Evolutionary conservation across 2,888 invertebrate genomes (phyloP).

Genomic region (Amphiduros pacificus): DNA sequence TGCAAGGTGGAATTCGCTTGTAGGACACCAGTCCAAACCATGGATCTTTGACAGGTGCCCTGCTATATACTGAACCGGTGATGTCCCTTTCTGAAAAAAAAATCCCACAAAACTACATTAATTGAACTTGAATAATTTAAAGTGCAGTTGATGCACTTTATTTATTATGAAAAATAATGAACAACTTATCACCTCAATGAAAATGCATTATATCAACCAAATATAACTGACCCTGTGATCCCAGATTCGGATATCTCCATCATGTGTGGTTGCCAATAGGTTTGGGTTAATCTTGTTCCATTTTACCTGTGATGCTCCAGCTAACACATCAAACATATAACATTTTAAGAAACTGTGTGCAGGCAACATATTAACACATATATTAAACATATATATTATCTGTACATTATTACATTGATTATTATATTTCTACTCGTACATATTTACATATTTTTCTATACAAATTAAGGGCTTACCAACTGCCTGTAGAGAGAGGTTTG

Average conservation of each 20-base stretch:
- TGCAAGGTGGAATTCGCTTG: conserved; percentile 52
- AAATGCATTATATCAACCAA: no score
- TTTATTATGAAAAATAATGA: no score
- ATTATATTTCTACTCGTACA: no score
- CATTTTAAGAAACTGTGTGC: not conserved
- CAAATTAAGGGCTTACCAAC: conserved; percentile 69
- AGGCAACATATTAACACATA: no score
- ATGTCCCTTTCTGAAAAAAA: conserved; percentile 51
- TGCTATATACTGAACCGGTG: conserved; percentile 87
- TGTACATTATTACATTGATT: no score
- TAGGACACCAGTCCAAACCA: conserved; percentile 86
- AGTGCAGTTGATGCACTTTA: no score
- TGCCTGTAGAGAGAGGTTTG: conserved; percentile 81
- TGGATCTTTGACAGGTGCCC: conserved; percentile 89
- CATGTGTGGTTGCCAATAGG: conserved; percentile 90
- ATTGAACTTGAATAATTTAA: no score
- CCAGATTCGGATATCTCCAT: conserved; percentile 94
- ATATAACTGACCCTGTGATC: conserved; percentile 85
- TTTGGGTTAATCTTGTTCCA: conserved; percentile 86
- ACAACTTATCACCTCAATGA: no score
- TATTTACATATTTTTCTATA: not conserved
- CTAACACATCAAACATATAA: conserved; percentile 35
- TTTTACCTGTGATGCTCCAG: conserved; percentile 83
- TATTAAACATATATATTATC: no score
- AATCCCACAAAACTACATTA: no score